Base-by-base conservation (phyloP, 2,797 vertebrate genomes). In the Amazonetta brasiliensis region DNA sequence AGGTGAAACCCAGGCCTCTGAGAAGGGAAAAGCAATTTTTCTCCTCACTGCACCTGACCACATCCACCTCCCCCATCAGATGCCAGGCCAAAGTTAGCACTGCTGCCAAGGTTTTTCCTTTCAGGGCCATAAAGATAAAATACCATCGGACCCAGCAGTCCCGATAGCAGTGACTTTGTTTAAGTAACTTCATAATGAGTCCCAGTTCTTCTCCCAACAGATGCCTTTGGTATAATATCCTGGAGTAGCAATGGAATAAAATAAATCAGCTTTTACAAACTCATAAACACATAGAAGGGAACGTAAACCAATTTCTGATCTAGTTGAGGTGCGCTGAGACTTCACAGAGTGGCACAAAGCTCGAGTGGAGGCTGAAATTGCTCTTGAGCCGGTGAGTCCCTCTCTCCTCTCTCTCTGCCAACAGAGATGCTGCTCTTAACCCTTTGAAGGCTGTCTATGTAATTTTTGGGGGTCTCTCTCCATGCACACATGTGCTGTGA, bases 271-370 rank as follows among this genome's bases (percentile, higher is more conserved):
- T 96, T 95, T 96, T 92, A 95, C 93, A 73, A 96, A 96, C 93
- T 81, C 95, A 94, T 91, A 96, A 97, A 96, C 96, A 96, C 92
- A 91, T 85, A 86, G 94, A 91, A 90, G 79, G 92, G 77, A 95
- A 81, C 90, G 92, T 96, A 95, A 97, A 96, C 94, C 96, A 96
- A 97, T 97, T 97, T 95, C 91, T 93, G 96, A 91, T 91, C 88
- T 82, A 69, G 93, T 56, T 41, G 94, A 96, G 94, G 95, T 69
- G 95, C 87, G 46, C 89, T 94, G 95, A 95, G 96, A 92, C 90
- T 95, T 96, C 89, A 84, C 59, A 80, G 86, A 92, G 82, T 94
- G 96, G 84, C 96, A 97, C 30, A 64, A 97, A 96, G 94, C 95
- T 94, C 96, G 95, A 97, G 92, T 93, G 92, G 93, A 79, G 84